phyloP scores from a whole-genome alignment of 2,797 vertebrate genomes.

The Trematomus bernacchii region DNA sequence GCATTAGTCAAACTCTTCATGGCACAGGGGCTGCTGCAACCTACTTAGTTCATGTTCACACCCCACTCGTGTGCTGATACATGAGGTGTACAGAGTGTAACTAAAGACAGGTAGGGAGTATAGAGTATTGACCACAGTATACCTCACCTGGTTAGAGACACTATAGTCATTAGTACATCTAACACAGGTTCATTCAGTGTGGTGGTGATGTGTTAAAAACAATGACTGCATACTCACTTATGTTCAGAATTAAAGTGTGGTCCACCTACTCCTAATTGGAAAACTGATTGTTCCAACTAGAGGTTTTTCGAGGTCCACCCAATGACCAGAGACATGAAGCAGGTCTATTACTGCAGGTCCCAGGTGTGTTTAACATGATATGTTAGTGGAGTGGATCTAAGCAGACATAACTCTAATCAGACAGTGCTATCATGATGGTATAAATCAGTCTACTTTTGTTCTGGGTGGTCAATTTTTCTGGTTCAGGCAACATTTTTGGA shows the following conservation, averaged over 20 bases:
- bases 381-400: no score
- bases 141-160: conserved; percentile 37
- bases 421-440: no score
- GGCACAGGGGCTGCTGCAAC: conserved; percentile 42
- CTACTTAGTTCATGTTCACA: conserved; percentile 76
- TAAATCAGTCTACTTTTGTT: no score
- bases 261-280: conserved; percentile 9
- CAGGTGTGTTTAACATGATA: no score
- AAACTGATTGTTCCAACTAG: conserved; percentile 24
- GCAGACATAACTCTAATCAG: no score
- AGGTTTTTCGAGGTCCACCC: no score
- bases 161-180: conserved; percentile 30
- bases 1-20: conserved; percentile 69
- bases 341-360: no score
- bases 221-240: conserved; percentile 50
- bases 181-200: conserved; percentile 42
- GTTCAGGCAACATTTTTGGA: no score
- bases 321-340: no score
- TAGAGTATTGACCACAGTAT: conserved; percentile 42
- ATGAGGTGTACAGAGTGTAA: conserved; percentile 31
- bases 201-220: conserved; percentile 46
- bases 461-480: no score
- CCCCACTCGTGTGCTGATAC: conserved; percentile 49
- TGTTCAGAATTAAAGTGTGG: conserved; percentile 42
- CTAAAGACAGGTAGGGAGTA: conserved; percentile 43